Evolutionary conservation across 2,888 invertebrate genomes (phyloP).

Genomic region (Rhyacophila evoluta): DNA sequence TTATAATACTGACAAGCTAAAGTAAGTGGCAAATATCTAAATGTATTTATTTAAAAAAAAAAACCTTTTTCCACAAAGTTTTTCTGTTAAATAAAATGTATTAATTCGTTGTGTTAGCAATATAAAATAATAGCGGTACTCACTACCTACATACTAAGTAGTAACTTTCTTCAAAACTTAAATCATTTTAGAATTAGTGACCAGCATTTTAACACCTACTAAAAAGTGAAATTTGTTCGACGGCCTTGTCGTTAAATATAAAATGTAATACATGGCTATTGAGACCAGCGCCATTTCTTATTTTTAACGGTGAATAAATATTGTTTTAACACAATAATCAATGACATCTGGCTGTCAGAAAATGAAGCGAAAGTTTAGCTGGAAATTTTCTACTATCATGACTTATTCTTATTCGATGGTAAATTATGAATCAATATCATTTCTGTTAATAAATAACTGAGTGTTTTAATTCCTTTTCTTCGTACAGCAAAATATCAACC

Average conservation of each 20-base stretch:
- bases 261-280: background rate
- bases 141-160: background rate
- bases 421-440: too few relatives aligned
- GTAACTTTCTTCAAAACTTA: background rate
- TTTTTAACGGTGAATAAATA: background rate
- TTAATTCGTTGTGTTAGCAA: too few relatives aligned
- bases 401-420: too few relatives aligned
- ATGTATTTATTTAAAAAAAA: too few relatives aligned
- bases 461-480: too few relatives aligned
- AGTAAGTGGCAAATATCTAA: too few relatives aligned
- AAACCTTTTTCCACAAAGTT: too few relatives aligned
- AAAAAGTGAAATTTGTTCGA: background rate
- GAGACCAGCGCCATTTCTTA: background rate
- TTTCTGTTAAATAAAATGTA: too few relatives aligned
- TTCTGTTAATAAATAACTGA: too few relatives aligned
- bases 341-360: conserved; percentile 1
- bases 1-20: too few relatives aligned
- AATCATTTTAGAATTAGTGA: background rate
- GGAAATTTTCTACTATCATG: background rate
- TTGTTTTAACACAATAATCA: background rate
- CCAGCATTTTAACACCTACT: conserved; percentile 2
- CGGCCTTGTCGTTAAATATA: background rate
- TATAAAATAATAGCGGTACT: too few relatives aligned
- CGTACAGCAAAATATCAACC: too few relatives aligned
- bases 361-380: background rate